phyloP scores from a whole-genome alignment of 2,888 invertebrate genomes.

The Halictus ligatus region DNA sequence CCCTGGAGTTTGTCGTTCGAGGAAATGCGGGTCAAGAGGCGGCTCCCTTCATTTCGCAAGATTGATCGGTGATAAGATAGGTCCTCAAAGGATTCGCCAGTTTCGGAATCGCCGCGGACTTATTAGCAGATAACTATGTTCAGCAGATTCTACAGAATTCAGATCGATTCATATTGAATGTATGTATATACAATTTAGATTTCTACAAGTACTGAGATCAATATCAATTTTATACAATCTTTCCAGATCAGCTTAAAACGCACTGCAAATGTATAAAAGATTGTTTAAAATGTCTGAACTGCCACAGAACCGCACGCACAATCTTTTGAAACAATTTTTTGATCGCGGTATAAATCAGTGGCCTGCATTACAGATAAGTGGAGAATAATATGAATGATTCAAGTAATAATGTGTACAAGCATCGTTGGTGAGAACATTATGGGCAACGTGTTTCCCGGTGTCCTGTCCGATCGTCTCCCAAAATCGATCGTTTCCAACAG shows the following conservation, averaged over 20 bases:
- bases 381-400: not conserved
- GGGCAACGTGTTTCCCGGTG: not conserved
- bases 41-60: not conserved
- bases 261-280: too few relatives aligned
- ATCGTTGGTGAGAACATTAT: not conserved
- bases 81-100: not conserved
- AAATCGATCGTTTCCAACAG: slow-evolving; percentile 10
- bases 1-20: slow-evolving; percentile 8
- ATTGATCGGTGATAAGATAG: slow-evolving; percentile 1
- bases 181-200: not conserved
- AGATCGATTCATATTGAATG: not conserved
- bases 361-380: not conserved
- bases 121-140: not conserved
- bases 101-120: not conserved
- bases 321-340: too few relatives aligned
- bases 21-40: slow-evolving; percentile 14
- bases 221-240: too few relatives aligned
- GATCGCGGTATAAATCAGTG: not conserved
- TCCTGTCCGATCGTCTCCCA: not conserved
- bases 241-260: not conserved
- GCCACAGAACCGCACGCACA: not conserved
- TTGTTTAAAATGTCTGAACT: not conserved
- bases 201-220: too few relatives aligned
- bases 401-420: not conserved
- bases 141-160: not conserved